phyloP scores from a whole-genome alignment of 1,140 invertebrate species.

The Hyphantria cunea region DNA sequence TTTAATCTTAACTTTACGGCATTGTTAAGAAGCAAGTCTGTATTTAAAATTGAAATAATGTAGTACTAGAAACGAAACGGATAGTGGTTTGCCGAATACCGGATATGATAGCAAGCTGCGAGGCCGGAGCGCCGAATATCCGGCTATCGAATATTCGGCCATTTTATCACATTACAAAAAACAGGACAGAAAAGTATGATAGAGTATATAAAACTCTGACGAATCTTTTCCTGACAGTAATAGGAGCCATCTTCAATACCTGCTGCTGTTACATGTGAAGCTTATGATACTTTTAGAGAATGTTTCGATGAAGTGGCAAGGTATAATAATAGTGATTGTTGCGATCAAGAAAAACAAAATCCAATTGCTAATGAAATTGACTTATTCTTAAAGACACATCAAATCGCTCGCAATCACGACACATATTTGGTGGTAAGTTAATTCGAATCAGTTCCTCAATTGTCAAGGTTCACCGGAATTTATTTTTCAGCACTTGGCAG shows the following conservation, averaged over 20 bases:
- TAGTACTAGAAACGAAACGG: too few relatives aligned
- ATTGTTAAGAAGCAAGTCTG: too few relatives aligned
- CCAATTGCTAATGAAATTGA: slow-evolving; percentile 38
- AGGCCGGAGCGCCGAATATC: too few relatives aligned
- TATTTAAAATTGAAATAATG: too few relatives aligned
- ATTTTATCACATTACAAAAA: too few relatives aligned
- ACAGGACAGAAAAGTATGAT: slow-evolving; percentile 30
- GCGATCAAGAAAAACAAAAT: slow-evolving; percentile 37
- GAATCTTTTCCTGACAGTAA: slow-evolving; percentile 14
- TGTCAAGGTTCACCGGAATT: slow-evolving; percentile 11
- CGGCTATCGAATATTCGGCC: too few relatives aligned
- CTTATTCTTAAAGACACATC: slow-evolving; percentile 27
- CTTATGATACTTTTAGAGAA: slow-evolving; percentile 41
- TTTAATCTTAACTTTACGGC: too few relatives aligned
- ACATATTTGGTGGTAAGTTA: slow-evolving; percentile 42
- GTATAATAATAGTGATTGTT: slow-evolving; percentile 34
- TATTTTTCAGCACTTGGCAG: slow-evolving; percentile 15
- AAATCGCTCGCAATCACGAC: slow-evolving; percentile 30
- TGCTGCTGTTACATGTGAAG: slow-evolving; percentile 22
- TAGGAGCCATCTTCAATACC: slow-evolving; percentile 24
- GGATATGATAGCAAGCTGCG: too few relatives aligned
- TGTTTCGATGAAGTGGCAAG: slow-evolving; percentile 44
- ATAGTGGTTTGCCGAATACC: too few relatives aligned
- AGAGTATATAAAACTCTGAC: slow-evolving; percentile 5
- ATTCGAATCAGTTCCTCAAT: slow-evolving; percentile 36